Evolutionary conservation across 2,797 vertebrate species (phyloP).

Genomic region (Intellagama lesueurii): DNA sequence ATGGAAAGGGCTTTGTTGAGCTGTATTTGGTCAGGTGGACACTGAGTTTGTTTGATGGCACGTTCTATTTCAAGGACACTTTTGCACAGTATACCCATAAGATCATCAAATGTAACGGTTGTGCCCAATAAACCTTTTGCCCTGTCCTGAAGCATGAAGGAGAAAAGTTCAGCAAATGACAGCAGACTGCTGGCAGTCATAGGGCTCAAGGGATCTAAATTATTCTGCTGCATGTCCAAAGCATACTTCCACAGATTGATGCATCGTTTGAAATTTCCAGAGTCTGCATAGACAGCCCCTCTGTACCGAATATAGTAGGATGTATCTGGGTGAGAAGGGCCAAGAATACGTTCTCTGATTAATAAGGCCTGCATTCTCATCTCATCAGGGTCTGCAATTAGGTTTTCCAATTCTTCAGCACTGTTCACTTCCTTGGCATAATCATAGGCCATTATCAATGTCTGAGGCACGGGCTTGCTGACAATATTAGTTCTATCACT

Average conservation of each 20-base stretch:
- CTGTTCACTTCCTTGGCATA: constrained; percentile 94
- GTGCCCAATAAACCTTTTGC: constrained; percentile 96
- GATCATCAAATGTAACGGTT: constrained; percentile 94
- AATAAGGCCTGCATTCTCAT: constrained; percentile 99
- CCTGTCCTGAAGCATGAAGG: constrained; percentile 98
- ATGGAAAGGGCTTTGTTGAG: constrained; percentile 98
- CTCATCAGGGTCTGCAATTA: constrained; percentile 97
- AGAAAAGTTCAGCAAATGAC: constrained; percentile 98
- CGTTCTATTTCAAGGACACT: constrained; percentile 97
- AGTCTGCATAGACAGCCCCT: constrained; percentile 97
- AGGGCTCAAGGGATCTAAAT: constrained; percentile 95
- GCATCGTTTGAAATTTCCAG: constrained; percentile 97
- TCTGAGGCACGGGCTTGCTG: constrained; percentile 90
- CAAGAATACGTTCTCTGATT: constrained; percentile 95
- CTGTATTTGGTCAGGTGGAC: constrained; percentile 90
- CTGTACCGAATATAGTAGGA: constrained; percentile 98
- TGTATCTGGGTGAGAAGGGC: constrained; percentile 97
- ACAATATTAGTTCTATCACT: constrained; percentile 88
- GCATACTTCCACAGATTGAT: constrained; percentile 99
- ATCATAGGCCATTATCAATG: constrained; percentile 96
- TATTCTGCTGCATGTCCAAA: constrained; percentile 98
- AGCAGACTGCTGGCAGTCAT: constrained; percentile 98
- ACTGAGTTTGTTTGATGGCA: constrained; percentile 88
- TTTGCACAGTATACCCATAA: constrained; percentile 97
- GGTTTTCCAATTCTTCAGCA: constrained; percentile 91